Base-by-base conservation (phyloP, 2,797 vertebrate genomes). In the Falco rusticolus region DNA sequence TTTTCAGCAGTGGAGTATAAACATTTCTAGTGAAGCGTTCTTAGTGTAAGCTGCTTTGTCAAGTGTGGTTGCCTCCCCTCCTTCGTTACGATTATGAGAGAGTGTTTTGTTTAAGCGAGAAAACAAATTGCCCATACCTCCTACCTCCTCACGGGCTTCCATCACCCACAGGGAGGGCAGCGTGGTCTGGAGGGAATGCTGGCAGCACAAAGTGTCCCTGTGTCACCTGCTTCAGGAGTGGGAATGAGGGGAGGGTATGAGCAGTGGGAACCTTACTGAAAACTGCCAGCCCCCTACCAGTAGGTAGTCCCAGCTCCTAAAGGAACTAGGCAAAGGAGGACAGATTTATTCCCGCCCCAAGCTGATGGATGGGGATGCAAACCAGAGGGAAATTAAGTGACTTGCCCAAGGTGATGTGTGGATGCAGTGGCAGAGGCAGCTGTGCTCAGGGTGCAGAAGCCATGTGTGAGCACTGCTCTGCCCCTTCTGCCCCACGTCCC, bases 1-100 rank as follows among this genome's bases (percentile, higher is more conserved):
- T 92, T 87, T 83, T 93, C 81, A 89, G 77, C 21, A 5, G 51
- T 17, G 6, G 72, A 95, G 69, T 89, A 91, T 96, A 96, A 97
- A 96, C 93, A 96, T 94, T 94, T 94, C 84, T 71, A 64, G 65
- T 12, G 61, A 91, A 92, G 82, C 75, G 92, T 85, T 84, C 93
- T 97, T 93, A 92, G 84, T 10, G 61, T 48, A 50, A 81, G 76
- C 22, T 71, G 72, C 75, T 93, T 82, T 96, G 95, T 89, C 95
- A 97, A 93, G 81, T 57, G 41, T 66, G 84, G 47, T 41, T 95
- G 91, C 83, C 93, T 96, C 87, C 83, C 74, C 48, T 89, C 41
- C 63, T 96, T 86, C 34, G 1, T 75, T 94, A 64, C 48, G 88
- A 65, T 84, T 85, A 71, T 45, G 63, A 87, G 75, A 83, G 34